Evolutionary conservation across 2,113 vertebrate genomes (phyloP).

Genomic region (Electrona antarctica): DNA sequence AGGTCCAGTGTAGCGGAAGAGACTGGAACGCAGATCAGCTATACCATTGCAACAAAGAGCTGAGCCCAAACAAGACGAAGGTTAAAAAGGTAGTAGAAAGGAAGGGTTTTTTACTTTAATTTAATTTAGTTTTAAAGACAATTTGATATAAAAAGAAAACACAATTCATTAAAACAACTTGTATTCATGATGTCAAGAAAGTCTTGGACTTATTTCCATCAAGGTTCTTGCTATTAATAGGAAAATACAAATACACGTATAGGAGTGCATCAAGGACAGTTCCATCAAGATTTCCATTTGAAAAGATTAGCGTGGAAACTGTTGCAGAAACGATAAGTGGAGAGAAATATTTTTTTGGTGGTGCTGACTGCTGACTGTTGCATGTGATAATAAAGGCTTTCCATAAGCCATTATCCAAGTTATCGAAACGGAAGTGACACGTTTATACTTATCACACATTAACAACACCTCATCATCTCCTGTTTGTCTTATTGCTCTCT

Average conservation of each 20-base stretch:
- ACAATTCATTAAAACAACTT: not conserved
- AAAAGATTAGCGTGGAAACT: not conserved
- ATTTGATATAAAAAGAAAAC: not conserved
- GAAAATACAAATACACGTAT: too few species aligned
- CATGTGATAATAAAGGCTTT: not conserved
- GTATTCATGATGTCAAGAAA: not conserved
- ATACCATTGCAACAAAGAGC: conserved; percentile 68
- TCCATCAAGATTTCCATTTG: not conserved
- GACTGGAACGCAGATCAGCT: conserved; percentile 65
- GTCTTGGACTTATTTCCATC: not conserved
- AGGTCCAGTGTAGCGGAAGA: conserved; percentile 69
- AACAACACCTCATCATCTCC: too few species aligned
- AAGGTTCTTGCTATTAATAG: too few species aligned
- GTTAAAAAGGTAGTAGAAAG: conserved; percentile 62
- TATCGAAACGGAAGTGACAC: not conserved
- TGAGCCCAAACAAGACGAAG: conserved; percentile 62
- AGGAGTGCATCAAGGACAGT: too few species aligned
- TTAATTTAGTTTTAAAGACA: not conserved
- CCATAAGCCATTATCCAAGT: too few species aligned
- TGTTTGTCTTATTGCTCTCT: conserved; percentile 26
- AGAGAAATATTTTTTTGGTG: not conserved
- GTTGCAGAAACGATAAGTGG: not conserved
- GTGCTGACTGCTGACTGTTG: not conserved
- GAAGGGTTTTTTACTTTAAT: not conserved
- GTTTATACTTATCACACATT: not conserved